These are phyloP conservation scores for Saccopteryx bilineata DNA, from an alignment of 2,113 vertebrate genomes.

Conservation along the genomic window DNA sequence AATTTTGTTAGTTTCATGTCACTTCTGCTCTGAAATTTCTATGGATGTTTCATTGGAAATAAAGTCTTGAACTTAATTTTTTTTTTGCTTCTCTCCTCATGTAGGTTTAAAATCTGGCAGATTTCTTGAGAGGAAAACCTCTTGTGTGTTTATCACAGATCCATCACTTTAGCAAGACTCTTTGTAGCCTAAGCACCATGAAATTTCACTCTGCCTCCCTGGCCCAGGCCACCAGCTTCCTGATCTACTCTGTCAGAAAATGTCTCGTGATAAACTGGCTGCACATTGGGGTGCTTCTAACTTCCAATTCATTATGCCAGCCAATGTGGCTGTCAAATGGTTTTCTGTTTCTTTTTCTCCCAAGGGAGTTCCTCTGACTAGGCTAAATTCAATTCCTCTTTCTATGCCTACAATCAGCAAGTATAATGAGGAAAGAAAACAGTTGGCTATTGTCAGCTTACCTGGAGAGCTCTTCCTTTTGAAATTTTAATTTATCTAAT, in stretches of 20 bases:
- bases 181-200: not conserved
- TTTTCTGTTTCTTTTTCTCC: conserved; percentile 32
- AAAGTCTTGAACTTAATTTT: conserved; percentile 19
- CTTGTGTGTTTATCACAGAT: not conserved
- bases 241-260: conserved; percentile 5
- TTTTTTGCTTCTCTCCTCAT: not conserved
- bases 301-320: not conserved
- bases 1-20: not conserved
- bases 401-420: conserved; percentile 11
- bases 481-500: conserved; percentile 43
- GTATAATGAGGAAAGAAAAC: not conserved
- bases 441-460: not conserved
- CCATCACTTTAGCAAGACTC: not conserved
- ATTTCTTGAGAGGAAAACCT: not conserved
- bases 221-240: not conserved
- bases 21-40: not conserved
- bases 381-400: not conserved
- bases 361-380: not conserved
- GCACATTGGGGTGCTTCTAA: not conserved
- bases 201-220: conserved; percentile 15
- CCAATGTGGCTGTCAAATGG: not conserved
- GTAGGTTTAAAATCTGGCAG: not conserved
- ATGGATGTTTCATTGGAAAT: not conserved
- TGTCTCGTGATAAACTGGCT: not conserved
- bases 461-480: not conserved